Conservation (phyloP, 1,140 invertebrate genomes). For the Camponotus vicinus region DNA sequence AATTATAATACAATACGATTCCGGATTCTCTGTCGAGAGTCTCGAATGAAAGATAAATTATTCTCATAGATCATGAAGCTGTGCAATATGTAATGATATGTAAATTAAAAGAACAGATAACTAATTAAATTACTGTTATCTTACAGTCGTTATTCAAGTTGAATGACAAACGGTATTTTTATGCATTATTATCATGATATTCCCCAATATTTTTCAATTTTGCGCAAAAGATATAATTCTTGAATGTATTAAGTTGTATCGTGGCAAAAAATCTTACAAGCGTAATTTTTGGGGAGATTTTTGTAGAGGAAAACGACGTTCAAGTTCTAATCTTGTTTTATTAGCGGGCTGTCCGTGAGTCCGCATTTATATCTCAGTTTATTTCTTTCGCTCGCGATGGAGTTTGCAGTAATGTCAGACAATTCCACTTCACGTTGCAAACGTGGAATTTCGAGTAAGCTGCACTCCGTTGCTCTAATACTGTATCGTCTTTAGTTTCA, state of each 20-base stretch:
- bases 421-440: conserved; percentile 4
- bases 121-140: no score
- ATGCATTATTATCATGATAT: no score
- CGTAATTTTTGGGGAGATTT: background rate
- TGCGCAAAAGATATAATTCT: conserved; percentile 13
- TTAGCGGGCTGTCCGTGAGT: background rate
- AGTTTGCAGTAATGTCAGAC: background rate
- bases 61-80: no score
- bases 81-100: no score
- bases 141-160: no score
- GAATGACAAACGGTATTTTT: background rate
- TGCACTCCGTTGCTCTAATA: background rate
- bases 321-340: conserved; percentile 51
- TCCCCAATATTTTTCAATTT: background rate
- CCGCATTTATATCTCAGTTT: background rate
- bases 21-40: no score
- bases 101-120: no score
- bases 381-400: conserved; percentile 1
- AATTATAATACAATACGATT: no score
- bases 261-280: background rate
- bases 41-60: no score
- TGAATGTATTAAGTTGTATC: background rate
- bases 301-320: background rate
- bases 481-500: background rate
- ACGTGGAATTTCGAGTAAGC: background rate